These are phyloP conservation scores for Ophthalmolycus amberensis DNA, from an alignment of 2,113 vertebrate genomes.

Conservation along the genomic window DNA sequence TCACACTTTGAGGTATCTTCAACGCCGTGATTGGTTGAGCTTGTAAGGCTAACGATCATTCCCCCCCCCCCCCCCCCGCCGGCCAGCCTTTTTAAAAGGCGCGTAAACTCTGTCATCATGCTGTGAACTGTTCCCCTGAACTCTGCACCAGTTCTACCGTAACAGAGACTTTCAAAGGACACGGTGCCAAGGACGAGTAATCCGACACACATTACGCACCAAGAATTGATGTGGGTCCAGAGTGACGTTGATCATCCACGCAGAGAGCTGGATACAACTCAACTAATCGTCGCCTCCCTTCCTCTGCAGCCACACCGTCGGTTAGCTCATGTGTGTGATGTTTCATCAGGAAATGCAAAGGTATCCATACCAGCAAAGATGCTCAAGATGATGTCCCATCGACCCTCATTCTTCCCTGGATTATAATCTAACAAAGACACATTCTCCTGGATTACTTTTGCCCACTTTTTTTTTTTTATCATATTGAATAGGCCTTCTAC, in stretches of 20 bases:
- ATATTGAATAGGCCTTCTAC: neutral
- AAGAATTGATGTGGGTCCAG: neutral
- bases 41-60: neutral
- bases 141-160: slow-evolving; percentile 1
- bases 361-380: neutral
- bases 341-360: slow-evolving; percentile 4
- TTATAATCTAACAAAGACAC: slow-evolving; percentile 17
- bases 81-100: slow-evolving; percentile 1
- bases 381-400: neutral
- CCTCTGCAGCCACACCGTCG: neutral
- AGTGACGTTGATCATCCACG: slow-evolving; percentile 16
- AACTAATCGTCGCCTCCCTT: neutral
- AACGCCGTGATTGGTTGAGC: neutral
- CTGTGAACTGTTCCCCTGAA: neutral
- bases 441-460: slow-evolving; percentile 31
- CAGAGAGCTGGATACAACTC: slow-evolving; percentile 24
- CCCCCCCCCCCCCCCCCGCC: neutral
- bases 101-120: neutral
- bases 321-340: slow-evolving; percentile 21
- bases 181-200: slow-evolving; percentile 5
- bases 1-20: neutral
- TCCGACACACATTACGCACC: neutral
- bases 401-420: slow-evolving; percentile 26
- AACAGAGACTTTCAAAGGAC: slow-evolving; percentile 39
- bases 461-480: neutral